Conservation (phyloP, 2,888 invertebrate genomes). For the Bhutanitis thaidina region DNA sequence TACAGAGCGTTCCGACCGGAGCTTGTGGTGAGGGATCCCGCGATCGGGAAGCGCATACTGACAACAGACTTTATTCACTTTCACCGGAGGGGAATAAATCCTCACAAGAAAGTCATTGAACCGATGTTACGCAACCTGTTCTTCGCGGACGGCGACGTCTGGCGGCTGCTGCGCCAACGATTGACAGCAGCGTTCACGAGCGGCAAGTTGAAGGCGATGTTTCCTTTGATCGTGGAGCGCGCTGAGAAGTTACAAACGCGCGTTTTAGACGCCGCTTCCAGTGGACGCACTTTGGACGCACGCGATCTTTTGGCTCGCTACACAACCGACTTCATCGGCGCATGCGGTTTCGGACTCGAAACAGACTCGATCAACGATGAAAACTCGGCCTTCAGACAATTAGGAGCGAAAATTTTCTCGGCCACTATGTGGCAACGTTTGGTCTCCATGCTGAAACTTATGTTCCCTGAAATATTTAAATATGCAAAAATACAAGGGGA, state of each 20-base stretch:
- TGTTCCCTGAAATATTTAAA: conserved; percentile 15
- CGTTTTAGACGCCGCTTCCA: background rate
- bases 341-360: conserved; percentile 30
- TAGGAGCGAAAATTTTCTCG: conserved; percentile 38
- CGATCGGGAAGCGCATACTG: conserved; percentile 40
- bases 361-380: conserved; percentile 26
- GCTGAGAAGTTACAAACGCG: conserved; percentile 2
- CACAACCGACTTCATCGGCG: conserved; percentile 32
- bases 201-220: conserved; percentile 58
- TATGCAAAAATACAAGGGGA: conserved; percentile 4
- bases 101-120: conserved; percentile 38
- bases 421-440: conserved; percentile 29
- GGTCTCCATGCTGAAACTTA: conserved; percentile 16
- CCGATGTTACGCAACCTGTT: conserved; percentile 51
- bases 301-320: conserved; percentile 47
- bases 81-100: conserved; percentile 41
- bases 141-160: conserved; percentile 55
- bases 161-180: conserved; percentile 54
- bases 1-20: conserved; percentile 39
- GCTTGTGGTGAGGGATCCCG: conserved; percentile 47
- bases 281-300: background rate
- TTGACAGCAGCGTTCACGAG: conserved; percentile 58
- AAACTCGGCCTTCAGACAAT: conserved; percentile 25
- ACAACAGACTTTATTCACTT: conserved; percentile 44
- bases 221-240: conserved; percentile 51